Percentiles rank a stretch among this genome's conserved stretches.
phyloP scores from a whole-genome alignment of 2,797 vertebrate species.

The Ctenochaetus hawaiiensis region DNA sequence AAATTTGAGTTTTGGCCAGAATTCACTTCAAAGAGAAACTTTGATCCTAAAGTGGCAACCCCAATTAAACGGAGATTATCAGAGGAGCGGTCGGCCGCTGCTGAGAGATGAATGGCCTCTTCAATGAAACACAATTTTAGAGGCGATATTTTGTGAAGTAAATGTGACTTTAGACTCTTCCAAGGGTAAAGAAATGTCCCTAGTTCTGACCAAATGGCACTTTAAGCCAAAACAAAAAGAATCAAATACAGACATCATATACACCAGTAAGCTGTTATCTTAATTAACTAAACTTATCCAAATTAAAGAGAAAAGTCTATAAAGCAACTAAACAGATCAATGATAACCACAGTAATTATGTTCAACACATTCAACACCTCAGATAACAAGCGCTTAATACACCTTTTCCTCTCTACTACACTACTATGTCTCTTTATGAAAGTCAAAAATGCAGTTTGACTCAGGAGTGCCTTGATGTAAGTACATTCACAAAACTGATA shows the following conservation, averaged over 20 bases:
- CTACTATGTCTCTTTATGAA: too few species aligned
- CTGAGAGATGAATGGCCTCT: constrained; percentile 8
- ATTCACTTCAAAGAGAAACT: constrained; percentile 28
- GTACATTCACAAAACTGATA: too few species aligned
- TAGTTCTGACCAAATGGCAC: neutral
- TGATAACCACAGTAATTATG: too few species aligned
- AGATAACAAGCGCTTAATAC: too few species aligned
- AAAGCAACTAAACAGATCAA: too few species aligned
- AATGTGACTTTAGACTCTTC: constrained; percentile 7
- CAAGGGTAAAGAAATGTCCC: neutral
- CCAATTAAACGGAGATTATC: neutral
- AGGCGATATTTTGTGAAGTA: neutral
- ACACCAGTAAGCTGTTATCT: neutral
- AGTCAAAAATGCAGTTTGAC: too few species aligned
- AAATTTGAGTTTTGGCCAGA: constrained; percentile 4
- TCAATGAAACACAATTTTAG: neutral
- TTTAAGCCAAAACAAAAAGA: constrained; percentile 10
- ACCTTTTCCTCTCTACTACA: too few species aligned
- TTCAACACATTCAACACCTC: too few species aligned
- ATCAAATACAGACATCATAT: neutral
- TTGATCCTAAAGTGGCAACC: constrained; percentile 7
- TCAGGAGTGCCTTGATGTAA: too few species aligned
- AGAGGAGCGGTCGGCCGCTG: neutral
- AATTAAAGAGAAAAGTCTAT: neutral
- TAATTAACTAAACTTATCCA: neutral